These are phyloP conservation scores for Gymnogyps californianus DNA, from an alignment of 2,113 vertebrate species.

Conservation along the genomic window DNA sequence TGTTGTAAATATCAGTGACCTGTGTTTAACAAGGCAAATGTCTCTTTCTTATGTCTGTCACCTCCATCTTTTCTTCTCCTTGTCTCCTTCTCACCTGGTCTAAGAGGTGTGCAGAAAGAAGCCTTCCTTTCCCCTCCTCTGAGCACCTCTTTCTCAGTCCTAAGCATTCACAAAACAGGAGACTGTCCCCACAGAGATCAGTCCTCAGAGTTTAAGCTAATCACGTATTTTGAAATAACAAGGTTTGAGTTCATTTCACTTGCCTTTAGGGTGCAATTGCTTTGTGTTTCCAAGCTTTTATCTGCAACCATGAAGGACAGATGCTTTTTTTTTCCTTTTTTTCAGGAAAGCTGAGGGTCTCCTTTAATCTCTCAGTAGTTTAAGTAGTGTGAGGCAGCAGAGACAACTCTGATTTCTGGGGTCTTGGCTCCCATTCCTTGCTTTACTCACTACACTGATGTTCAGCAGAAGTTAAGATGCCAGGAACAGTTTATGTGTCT, in stretches of 20 bases:
- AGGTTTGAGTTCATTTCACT: constrained; percentile 15
- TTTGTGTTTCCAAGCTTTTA: not conserved
- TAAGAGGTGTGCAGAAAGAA: not conserved
- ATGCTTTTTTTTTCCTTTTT: not conserved
- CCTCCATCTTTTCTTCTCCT: not conserved
- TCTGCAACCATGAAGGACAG: not conserved
- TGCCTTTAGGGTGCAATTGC: not conserved
- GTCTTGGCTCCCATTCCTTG: not conserved
- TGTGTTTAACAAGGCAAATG: not conserved
- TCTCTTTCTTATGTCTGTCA: not conserved
- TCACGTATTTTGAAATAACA: not conserved
- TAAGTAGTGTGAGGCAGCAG: not conserved
- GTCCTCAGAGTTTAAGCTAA: not conserved
- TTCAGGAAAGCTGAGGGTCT: not conserved
- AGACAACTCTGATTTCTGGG: not conserved
- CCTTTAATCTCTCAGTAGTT: not conserved
- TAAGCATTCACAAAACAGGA: not conserved
- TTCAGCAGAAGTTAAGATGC: constrained; percentile 23
- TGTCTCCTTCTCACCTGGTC: not conserved
- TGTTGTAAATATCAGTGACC: not conserved
- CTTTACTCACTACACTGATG: not conserved
- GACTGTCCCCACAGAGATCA: not conserved
- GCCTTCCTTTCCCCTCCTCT: not conserved
- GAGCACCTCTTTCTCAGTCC: not conserved
- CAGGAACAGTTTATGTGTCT: not conserved